phyloP scores from a whole-genome alignment of 2,113 vertebrate species.

The Pseudorectes ferrugineus region DNA sequence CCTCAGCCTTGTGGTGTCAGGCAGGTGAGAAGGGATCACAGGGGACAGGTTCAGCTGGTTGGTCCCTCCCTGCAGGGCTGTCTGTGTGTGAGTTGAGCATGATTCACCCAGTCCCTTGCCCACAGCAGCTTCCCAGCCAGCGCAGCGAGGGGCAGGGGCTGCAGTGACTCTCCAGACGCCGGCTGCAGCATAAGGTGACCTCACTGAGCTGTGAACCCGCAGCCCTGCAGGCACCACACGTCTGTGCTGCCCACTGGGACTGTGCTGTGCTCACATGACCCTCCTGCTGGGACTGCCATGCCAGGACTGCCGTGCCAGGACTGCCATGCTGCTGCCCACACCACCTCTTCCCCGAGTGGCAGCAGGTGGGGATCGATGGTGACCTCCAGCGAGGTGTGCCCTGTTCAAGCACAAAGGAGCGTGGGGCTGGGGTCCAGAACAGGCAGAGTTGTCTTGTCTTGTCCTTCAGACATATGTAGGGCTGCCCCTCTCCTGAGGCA shows the following conservation, averaged over 20 bases:
- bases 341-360: not conserved
- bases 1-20: not conserved
- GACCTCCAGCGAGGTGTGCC: not conserved
- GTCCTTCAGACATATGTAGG: not conserved
- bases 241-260: accelerated
- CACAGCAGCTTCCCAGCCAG: not conserved
- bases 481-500: not conserved
- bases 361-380: accelerated
- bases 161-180: accelerated
- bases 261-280: not conserved
- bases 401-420: not conserved
- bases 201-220: not conserved
- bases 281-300: accelerated
- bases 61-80: not conserved
- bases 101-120: not conserved
- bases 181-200: not conserved
- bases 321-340: not conserved
- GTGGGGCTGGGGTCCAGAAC: not conserved
- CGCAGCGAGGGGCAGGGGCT: accelerated
- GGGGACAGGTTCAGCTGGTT: not conserved
- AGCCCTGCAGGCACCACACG: accelerated
- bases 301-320: not conserved
- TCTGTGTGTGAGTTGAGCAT: not conserved
- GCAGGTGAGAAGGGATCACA: not conserved
- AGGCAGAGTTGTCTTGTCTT: not conserved